A percentile compares a stretch with the other conserved stretches of the same genome.
phyloP scores from a whole-genome alignment of 1,140 invertebrate genomes.

The Megalonaias nervosa region DNA sequence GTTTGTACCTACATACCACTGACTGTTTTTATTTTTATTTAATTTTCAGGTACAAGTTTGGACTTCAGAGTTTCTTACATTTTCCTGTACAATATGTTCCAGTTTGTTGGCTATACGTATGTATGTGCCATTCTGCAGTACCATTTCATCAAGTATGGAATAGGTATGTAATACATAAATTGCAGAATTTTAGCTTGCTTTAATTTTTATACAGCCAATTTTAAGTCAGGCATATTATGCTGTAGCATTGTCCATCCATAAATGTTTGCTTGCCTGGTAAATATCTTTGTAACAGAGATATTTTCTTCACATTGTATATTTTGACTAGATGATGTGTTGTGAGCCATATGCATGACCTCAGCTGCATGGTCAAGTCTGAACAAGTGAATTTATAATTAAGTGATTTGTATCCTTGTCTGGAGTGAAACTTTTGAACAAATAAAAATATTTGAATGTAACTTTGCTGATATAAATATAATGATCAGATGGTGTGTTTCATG shows the following conservation, averaged over 20 bases:
- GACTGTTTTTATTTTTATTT: constrained; percentile 4
- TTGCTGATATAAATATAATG: too few species aligned
- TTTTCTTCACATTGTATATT: too few species aligned
- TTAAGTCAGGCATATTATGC: neutral
- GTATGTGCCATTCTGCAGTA: constrained; percentile 80
- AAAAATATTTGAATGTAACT: too few species aligned
- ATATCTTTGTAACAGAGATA: too few species aligned
- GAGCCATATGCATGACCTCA: too few species aligned
- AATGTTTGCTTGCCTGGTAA: too few species aligned
- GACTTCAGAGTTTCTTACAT: constrained; percentile 89
- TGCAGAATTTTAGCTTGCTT: constrained; percentile 7
- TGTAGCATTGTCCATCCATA: neutral
- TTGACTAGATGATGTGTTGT: too few species aligned
- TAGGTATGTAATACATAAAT: constrained; percentile 71
- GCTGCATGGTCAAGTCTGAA: too few species aligned
- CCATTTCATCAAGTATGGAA: constrained; percentile 82
- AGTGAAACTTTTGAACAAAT: too few species aligned
- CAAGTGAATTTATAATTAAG: too few species aligned
- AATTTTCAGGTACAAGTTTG: constrained; percentile 73
- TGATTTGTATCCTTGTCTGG: too few species aligned
- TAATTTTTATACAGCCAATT: neutral
- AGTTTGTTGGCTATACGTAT: constrained; percentile 90
- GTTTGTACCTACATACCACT: neutral
- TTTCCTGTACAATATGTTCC: constrained; percentile 91
- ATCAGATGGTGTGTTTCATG: too few species aligned